Evolutionary conservation across 2,888 invertebrate species (phyloP).

Genomic region (Dasysyrphus tricinctus): DNA sequence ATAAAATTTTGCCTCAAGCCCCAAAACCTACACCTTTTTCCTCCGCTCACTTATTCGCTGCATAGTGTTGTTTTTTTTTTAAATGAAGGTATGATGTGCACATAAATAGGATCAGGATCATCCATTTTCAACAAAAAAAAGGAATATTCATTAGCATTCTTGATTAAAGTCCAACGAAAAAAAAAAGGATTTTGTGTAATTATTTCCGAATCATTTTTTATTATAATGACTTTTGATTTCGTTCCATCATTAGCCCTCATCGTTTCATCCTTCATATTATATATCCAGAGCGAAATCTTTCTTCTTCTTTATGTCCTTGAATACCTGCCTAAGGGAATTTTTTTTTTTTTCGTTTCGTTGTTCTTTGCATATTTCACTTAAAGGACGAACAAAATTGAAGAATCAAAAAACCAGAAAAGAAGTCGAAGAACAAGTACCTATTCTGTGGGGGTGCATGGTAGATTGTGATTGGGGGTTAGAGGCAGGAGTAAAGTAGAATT

Average conservation of each 20-base stretch:
- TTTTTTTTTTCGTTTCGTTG: slow-evolving; percentile 6
- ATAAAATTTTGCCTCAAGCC: slow-evolving; percentile 3
- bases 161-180: slow-evolving; percentile 63
- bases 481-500: slow-evolving; percentile 46
- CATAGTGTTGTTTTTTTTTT: neutral
- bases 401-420: slow-evolving; percentile 5
- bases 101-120: slow-evolving; percentile 55
- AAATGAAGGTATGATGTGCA: slow-evolving; percentile 10
- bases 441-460: neutral
- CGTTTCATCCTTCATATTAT: slow-evolving; percentile 19
- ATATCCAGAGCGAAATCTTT: slow-evolving; percentile 9
- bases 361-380: neutral
- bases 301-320: slow-evolving; percentile 42
- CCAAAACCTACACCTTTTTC: neutral
- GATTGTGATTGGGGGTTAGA: neutral
- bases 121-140: slow-evolving; percentile 74
- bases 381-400: slow-evolving; percentile 36
- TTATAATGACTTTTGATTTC: slow-evolving; percentile 73
- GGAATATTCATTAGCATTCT: slow-evolving; percentile 71
- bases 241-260: slow-evolving; percentile 60
- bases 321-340: slow-evolving; percentile 61
- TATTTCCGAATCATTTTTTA: slow-evolving; percentile 75
- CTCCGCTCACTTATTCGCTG: neutral
- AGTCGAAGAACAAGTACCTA: slow-evolving; percentile 27
- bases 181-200: slow-evolving; percentile 69